Conservation (phyloP, 2,113 vertebrate genomes). For the Corynorhinus townsendii region DNA sequence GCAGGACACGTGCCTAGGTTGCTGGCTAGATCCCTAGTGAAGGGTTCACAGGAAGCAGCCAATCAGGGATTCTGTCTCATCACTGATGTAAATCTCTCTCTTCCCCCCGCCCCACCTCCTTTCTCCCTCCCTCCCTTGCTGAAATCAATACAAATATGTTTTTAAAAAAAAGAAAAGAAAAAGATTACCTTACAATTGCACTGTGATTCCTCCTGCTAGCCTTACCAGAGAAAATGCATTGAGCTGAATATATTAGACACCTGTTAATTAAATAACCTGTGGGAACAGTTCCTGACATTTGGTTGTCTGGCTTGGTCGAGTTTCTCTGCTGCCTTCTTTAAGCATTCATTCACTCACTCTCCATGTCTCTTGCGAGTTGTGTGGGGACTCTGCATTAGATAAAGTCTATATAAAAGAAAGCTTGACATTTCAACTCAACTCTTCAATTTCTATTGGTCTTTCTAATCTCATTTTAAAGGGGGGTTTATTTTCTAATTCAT, state of each 20-base stretch:
- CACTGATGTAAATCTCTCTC: no score
- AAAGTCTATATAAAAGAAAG: not conserved
- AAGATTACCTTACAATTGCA: not conserved
- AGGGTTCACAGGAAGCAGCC: no score
- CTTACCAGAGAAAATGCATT: not conserved
- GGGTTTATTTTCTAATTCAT: not conserved
- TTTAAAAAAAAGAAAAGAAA: no score
- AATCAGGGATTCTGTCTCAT: no score
- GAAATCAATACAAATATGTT: no score
- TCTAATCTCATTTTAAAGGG: constrained; percentile 30
- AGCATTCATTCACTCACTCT: not conserved
- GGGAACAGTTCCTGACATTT: not conserved
- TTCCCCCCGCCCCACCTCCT: no score
- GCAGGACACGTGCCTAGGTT: no score
- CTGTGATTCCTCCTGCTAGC: not conserved
- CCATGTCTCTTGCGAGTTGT: not conserved
- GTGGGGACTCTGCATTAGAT: not conserved
- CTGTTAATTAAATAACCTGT: not conserved
- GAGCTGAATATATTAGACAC: not conserved
- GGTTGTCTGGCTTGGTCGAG: not conserved
- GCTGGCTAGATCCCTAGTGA: no score
- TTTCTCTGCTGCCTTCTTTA: not conserved
- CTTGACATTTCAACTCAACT: not conserved
- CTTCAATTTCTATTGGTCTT: not conserved
- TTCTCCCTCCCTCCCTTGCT: no score